Conservation (phyloP, 2,888 invertebrate species). For the Holacanthella duospinosa region DNA sequence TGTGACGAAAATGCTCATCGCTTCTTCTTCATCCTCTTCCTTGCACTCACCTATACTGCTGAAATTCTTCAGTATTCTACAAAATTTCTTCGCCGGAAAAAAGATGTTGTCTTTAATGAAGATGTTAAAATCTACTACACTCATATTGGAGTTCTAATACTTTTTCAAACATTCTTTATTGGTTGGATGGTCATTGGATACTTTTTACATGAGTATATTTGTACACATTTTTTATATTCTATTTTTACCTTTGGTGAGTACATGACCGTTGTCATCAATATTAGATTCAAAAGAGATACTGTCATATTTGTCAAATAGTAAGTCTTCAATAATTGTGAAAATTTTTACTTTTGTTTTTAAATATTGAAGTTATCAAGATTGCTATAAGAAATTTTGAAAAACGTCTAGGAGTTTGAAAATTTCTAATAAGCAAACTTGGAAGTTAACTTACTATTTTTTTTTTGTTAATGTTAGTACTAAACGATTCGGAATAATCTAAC, state of each 20-base stretch:
- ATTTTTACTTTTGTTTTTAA: too few relatives aligned
- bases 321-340: too few relatives aligned
- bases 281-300: conserved; percentile 14
- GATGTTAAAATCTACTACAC: conserved; percentile 9
- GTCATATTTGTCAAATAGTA: conserved; percentile 10
- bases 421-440: too few relatives aligned
- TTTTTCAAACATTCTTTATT: conserved; percentile 9
- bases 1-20: conserved; percentile 7
- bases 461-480: too few relatives aligned
- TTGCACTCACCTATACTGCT: conserved; percentile 5
- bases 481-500: too few relatives aligned
- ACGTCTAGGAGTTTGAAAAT: too few relatives aligned
- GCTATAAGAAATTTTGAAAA: too few relatives aligned
- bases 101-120: neutral
- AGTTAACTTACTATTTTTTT: too few relatives aligned
- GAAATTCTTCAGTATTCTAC: conserved; percentile 11
- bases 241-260: conserved; percentile 11
- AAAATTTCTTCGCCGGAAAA: conserved; percentile 7
- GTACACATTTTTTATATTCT: conserved; percentile 5
- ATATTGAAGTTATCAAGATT: too few relatives aligned
- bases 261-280: conserved; percentile 12
- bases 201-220: conserved; percentile 6
- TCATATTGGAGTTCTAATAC: conserved; percentile 9
- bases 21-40: conserved; percentile 10
- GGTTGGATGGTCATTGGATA: conserved; percentile 9